phyloP scores from a whole-genome alignment of 1,140 invertebrate genomes.

The Chrysoperla carnea region DNA sequence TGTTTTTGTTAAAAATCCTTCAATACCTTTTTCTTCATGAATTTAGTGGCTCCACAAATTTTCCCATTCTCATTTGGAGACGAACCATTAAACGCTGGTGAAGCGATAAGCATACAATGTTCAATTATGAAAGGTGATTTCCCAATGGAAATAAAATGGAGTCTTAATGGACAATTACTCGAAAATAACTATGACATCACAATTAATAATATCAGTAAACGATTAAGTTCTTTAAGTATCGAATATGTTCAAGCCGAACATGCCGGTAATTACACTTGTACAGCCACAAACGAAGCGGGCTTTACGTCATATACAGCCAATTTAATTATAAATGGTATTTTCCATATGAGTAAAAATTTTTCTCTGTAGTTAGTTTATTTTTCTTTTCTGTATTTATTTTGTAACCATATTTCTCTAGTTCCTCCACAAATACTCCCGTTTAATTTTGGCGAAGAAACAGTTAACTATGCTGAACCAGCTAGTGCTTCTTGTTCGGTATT shows the following conservation, averaged over 20 bases:
- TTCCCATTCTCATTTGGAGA: constrained; percentile 37
- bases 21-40: constrained; percentile 6
- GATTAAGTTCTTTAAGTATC: constrained; percentile 27
- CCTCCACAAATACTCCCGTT: constrained; percentile 46
- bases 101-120: constrained; percentile 35
- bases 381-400: constrained; percentile 1
- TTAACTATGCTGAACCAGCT: constrained; percentile 49
- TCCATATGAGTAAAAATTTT: background rate
- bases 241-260: constrained; percentile 39
- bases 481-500: constrained; percentile 52
- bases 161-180: constrained; percentile 27
- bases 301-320: constrained; percentile 32
- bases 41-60: constrained; percentile 38
- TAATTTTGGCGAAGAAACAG: constrained; percentile 41
- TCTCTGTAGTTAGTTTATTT: background rate
- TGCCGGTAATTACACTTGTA: constrained; percentile 52
- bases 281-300: constrained; percentile 43
- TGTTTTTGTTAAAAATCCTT: background rate
- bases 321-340: constrained; percentile 37
- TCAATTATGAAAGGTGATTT: constrained; percentile 33
- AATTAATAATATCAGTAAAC: constrained; percentile 29
- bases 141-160: constrained; percentile 31
- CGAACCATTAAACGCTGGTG: constrained; percentile 33
- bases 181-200: constrained; percentile 25
- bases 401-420: constrained; percentile 22